Base-by-base conservation (phyloP, 2,888 invertebrate species). In the Heliconius charithonia region DNA sequence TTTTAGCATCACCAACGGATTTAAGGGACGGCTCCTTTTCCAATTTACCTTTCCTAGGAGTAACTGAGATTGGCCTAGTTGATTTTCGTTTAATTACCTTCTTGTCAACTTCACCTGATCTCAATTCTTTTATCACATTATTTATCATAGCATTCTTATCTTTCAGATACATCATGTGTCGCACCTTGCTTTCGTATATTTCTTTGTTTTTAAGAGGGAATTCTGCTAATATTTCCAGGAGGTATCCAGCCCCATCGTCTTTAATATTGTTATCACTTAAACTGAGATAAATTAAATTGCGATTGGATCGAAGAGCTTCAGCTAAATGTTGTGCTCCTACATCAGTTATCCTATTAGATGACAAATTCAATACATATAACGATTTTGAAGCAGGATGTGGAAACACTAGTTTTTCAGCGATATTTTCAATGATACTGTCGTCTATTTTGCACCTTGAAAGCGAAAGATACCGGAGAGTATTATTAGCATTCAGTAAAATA, bases 291-390 rank as follows among this genome's bases (percentile, higher is more conserved):
- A 79, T 76, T 3, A 93, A 79, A 6, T 85, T 83, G 78, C 90
- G 85, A 75, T 93, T 93, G 0, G 87, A 80, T 75, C 90, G 84
- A 4, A 93, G 75, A 0, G 85, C 85, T 3, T 88, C 80, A 3
- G 87, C 88, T 72, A 93, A 77, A 79, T 81, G 81, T 41, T 83
- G 85, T 0, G 84, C 88, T 1, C 92, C 93, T 0, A 79, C 19
- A 82, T 93, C 89, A 1, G 91, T 89, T 16, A 93, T 90, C 73
- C 72, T 85, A 76, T 93, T 93, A 0, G 89, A 85, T 3, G 91
- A 83, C 51, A 93, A 79, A 81, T 91, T 92, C 0, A 93, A 81
- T n/a, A 86, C 79, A 0, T 79, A 77, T 66, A 93, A 80, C 3
- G 84, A 84, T 76, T 85, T 86, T 0, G 92, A 89, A 1, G 89